Base-by-base conservation (phyloP, 2,888 invertebrate genomes). In the Parnassius glacialis region DNA sequence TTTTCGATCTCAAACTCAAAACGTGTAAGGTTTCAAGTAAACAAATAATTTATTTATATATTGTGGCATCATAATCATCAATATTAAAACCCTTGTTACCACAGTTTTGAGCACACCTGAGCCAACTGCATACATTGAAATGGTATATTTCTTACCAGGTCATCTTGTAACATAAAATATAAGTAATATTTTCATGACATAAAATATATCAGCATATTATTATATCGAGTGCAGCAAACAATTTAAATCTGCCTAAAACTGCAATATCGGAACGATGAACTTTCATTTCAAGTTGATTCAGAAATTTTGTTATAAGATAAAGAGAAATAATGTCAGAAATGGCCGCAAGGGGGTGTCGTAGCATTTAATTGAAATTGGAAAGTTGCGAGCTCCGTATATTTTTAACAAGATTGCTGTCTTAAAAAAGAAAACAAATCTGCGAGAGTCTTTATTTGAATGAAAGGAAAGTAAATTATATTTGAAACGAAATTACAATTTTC, bases 341-440 rank as follows among this genome's bases (percentile, higher is more conserved):
- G n/a, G 47, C 52, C 48, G 16, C 34, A 55, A 41, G 60, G 55
- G 50, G 51, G 13, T 47, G 25, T 61, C 50, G 50, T 13, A 11
- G 42, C n/a, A 61, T 25, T 56, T 56, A 52, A 61, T 57, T 41
- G 52, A 61, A 61, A 61, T 51, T 57, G 61, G n/a, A 57, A 61
- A 57, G 25, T 58, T 54, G 57, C 16, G 51, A 51, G 61, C 56
- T 12, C 48, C 13, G 50, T 60, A 50, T 48, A 55, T 20, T 51
- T 16, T 25, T 25, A 56, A 16, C 20, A 42, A 56, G 55, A 34
- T 48, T 43, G 53, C 41, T 10, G 20, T 10, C 13, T 56, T 52
- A 41, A 42, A 61, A 61, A 52, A 45, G 41, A 56, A 56, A 56
- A 20, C 11, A 44, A 52, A 13, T 51, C 16, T 25, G 34, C 11